Conservation (phyloP, 2,888 invertebrate genomes). For the Melipona bicolor region DNA sequence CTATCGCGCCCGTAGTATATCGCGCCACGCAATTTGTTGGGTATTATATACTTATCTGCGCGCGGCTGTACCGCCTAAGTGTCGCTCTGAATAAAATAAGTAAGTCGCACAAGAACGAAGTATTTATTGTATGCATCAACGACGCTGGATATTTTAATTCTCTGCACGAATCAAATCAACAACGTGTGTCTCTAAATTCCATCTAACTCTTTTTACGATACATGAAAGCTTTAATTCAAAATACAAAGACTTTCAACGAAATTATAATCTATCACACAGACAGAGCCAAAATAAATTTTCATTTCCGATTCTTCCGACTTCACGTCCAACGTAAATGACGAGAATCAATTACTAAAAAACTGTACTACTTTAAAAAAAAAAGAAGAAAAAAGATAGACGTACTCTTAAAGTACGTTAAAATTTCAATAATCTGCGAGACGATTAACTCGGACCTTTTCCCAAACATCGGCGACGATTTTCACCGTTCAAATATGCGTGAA, state of each 20-base stretch:
- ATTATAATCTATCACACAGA: too few relatives aligned
- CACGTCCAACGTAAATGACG: too few relatives aligned
- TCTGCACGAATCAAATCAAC: too few relatives aligned
- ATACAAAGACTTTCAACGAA: neutral
- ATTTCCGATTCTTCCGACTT: too few relatives aligned
- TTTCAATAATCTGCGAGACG: neutral
- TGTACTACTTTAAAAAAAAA: too few relatives aligned
- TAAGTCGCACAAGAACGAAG: neutral
- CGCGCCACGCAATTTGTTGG: constrained; percentile 44
- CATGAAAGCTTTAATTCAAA: neutral
- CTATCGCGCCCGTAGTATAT: constrained; percentile 22
- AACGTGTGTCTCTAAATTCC: too few relatives aligned
- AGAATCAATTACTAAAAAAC: too few relatives aligned
- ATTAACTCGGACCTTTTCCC: neutral
- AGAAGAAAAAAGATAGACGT: too few relatives aligned
- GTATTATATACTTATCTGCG: constrained; percentile 39
- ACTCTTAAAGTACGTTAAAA: neutral
- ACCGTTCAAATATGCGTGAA: constrained; percentile 26
- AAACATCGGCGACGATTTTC: constrained; percentile 1
- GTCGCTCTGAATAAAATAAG: constrained; percentile 8
- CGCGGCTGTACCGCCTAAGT: constrained; percentile 10
- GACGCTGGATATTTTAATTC: too few relatives aligned
- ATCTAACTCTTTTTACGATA: neutral
- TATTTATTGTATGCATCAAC: neutral
- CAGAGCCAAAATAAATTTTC: too few relatives aligned